phyloP scores from a whole-genome alignment of 2,797 vertebrate species.

The Vespertilio murinus region DNA sequence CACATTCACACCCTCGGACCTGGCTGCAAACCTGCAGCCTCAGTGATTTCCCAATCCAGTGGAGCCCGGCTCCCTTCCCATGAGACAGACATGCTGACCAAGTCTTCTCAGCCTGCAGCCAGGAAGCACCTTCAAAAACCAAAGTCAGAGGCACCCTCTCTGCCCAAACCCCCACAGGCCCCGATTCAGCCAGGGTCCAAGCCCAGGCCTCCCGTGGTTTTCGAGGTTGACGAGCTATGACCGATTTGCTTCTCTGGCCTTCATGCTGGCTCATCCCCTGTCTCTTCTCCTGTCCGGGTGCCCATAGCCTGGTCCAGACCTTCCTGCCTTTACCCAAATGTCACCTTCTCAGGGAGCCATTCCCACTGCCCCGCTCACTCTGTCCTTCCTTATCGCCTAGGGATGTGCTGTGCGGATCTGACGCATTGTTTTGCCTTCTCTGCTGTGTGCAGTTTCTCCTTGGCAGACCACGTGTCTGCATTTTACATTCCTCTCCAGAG shows the following conservation, averaged over 20 bases:
- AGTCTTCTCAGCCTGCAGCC: background rate
- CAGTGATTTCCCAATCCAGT: background rate
- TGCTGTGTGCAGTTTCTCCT: fast-evolving
- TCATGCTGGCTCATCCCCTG: background rate
- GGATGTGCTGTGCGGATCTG: fast-evolving
- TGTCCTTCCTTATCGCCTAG: background rate
- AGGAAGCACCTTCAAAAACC: background rate
- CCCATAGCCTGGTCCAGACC: background rate
- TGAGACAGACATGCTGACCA: background rate
- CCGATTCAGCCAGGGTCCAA: fast-evolving
- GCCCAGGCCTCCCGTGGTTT: background rate
- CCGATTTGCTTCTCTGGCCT: background rate
- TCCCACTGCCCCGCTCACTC: background rate
- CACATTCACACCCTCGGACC: too few species aligned
- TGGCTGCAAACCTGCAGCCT: fast-evolving
- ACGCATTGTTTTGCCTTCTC: background rate
- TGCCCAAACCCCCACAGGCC: background rate
- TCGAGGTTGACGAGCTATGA: background rate
- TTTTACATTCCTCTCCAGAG: background rate
- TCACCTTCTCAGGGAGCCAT: background rate
- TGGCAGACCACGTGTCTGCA: background rate
- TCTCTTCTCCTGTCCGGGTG: background rate
- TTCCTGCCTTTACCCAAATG: background rate
- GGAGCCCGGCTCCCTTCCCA: background rate
- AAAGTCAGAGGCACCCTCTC: background rate